These are phyloP conservation scores for Podarcis lilfordi DNA, from an alignment of 2,797 vertebrate species.

Conservation along the genomic window DNA sequence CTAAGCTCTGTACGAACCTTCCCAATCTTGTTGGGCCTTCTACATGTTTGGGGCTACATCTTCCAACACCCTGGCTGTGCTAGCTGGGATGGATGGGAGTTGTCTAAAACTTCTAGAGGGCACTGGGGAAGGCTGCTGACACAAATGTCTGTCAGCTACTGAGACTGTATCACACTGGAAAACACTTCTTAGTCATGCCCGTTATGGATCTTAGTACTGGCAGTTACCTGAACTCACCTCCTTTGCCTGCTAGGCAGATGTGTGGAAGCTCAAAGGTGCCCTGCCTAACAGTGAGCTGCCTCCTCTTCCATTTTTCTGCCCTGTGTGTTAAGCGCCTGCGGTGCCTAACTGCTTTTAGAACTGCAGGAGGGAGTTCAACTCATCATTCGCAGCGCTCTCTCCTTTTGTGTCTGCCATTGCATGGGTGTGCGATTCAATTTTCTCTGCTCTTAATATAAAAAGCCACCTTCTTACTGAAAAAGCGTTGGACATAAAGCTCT, in stretches of 20 bases:
- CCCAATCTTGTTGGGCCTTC: no score
- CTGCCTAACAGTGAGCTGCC: not conserved
- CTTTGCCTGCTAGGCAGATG: not conserved
- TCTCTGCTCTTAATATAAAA: not conserved
- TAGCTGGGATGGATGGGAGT: no score
- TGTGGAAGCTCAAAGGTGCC: no score
- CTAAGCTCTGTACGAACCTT: not conserved
- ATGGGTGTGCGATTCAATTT: not conserved
- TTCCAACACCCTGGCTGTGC: no score
- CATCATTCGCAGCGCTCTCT: no score
- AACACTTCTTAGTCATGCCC: no score
- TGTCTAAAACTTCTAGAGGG: no score
- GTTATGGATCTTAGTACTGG: not conserved
- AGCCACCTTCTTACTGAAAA: not conserved
- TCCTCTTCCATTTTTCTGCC: not conserved
- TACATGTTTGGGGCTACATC: no score
- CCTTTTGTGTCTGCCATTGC: no score
- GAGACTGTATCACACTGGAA: not conserved
- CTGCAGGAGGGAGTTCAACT: not conserved
- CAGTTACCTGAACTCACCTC: not conserved
- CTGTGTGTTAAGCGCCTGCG: not conserved
- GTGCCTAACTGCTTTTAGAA: not conserved
- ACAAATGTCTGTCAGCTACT: not conserved
- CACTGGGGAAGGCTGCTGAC: no score
- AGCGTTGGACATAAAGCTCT: not conserved